Percentiles rank a stretch among this genome's conserved stretches.
These are phyloP conservation scores for Chesias legatella DNA, from an alignment of 2,888 invertebrate genomes.

Conservation along the genomic window DNA sequence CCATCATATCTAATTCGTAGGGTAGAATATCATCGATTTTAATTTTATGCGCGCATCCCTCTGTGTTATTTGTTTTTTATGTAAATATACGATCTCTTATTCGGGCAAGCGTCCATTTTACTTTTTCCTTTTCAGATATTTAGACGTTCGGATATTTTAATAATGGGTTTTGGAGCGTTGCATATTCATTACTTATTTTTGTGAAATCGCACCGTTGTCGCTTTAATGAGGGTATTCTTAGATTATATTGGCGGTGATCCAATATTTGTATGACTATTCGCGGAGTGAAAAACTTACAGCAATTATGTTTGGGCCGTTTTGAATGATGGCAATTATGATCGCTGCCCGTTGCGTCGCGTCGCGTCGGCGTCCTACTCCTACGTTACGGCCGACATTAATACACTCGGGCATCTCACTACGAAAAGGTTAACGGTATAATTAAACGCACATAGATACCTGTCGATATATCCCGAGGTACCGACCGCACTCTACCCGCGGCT, in stretches of 20 bases:
- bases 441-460: conserved; percentile 45
- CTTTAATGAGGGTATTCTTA: conserved; percentile 28
- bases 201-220: conserved; percentile 23
- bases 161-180: conserved; percentile 50
- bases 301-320: conserved; percentile 16
- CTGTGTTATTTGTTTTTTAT: conserved; percentile 79
- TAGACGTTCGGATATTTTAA: conserved; percentile 59
- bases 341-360: conserved; percentile 7
- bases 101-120: conserved; percentile 67
- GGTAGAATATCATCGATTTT: conserved; percentile 79
- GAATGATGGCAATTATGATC: conserved; percentile 15
- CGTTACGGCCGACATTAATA: conserved; percentile 10
- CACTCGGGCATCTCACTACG: conserved; percentile 16
- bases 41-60: conserved; percentile 80
- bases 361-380: too few species aligned
- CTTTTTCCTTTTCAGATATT: conserved; percentile 61
- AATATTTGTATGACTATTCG: conserved; percentile 26
- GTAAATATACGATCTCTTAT: conserved; percentile 75
- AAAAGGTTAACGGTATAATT: conserved; percentile 44
- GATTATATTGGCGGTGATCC: conserved; percentile 26
- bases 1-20: conserved; percentile 79
- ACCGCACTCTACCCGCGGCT: conserved; percentile 70
- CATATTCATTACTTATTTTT: conserved; percentile 38
- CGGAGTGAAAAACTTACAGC: conserved; percentile 19
- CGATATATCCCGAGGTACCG: conserved; percentile 55